A percentile compares a stretch with the other conserved stretches of the same genome.
phyloP scores from a whole-genome alignment of 2,797 vertebrate genomes.

The Balearica regulorum region DNA sequence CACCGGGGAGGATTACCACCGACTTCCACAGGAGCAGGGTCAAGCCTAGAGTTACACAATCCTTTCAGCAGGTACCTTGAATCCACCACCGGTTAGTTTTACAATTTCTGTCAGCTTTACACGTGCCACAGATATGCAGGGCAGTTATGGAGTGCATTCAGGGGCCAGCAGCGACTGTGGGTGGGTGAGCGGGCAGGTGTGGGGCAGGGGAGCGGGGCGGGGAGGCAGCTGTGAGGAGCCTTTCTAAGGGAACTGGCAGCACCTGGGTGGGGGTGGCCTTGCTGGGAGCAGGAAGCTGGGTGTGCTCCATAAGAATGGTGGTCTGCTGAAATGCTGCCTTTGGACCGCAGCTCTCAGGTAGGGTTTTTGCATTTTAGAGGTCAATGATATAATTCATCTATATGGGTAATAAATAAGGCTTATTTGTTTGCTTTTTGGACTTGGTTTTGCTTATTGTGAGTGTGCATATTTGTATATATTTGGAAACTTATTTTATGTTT shows the following conservation, averaged over 20 bases:
- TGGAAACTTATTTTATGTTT: not conserved
- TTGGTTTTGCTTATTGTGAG: not conserved
- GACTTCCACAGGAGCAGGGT: not conserved
- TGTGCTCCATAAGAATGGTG: accelerated
- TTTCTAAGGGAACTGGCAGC: not conserved
- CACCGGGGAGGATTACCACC: not conserved
- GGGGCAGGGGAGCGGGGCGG: not conserved
- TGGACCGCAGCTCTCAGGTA: not conserved
- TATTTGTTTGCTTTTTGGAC: not conserved
- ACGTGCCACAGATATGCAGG: accelerated
- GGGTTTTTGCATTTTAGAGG: not conserved
- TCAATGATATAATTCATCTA: accelerated
- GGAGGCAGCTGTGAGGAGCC: not conserved
- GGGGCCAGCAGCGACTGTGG: accelerated
- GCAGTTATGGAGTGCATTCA: not conserved
- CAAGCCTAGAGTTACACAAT: not conserved
- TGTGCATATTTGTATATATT: accelerated
- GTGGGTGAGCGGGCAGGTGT: too few species aligned
- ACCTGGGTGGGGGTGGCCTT: not conserved
- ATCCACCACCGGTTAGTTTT: not conserved
- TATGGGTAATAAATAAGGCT: not conserved
- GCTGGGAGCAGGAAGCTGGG: accelerated
- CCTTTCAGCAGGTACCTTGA: not conserved
- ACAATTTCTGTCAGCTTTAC: not conserved
- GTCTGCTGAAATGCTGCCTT: not conserved